A percentile compares a stretch with the other conserved stretches of the same genome.
Evolutionary conservation across 2,797 vertebrate genomes (phyloP).

Genomic region (Megalops cyprinoides): DNA sequence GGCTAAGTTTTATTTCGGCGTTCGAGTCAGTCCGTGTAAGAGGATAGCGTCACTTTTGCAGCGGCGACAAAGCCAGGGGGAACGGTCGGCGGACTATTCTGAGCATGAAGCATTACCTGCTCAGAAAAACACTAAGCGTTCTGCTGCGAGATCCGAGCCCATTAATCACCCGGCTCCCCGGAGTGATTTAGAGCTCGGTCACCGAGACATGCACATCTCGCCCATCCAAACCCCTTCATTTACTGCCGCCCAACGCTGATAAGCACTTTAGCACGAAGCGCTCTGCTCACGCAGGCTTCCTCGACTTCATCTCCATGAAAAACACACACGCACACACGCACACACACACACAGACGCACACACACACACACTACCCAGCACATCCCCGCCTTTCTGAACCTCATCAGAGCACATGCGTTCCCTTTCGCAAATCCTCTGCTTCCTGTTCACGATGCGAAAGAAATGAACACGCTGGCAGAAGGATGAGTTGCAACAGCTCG

Average conservation of each 20-base stretch:
- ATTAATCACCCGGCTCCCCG: slow-evolving; percentile 14
- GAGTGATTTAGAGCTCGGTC: slow-evolving; percentile 12
- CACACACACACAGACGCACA: no score
- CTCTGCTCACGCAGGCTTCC: neutral
- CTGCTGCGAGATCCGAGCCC: slow-evolving; percentile 15
- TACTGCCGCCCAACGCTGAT: slow-evolving; percentile 13
- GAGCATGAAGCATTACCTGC: slow-evolving; percentile 14
- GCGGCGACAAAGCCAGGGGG: neutral
- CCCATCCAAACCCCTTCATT: neutral
- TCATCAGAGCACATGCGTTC: neutral
- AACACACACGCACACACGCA: neutral
- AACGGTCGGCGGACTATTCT: slow-evolving; percentile 7
- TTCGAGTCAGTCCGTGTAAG: neutral
- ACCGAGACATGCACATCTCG: slow-evolving; percentile 19
- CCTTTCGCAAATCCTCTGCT: neutral
- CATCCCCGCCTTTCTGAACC: neutral
- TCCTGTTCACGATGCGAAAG: neutral
- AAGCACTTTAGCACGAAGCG: slow-evolving; percentile 4
- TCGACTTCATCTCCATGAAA: neutral
- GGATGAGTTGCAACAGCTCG: neutral
- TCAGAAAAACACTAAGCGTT: neutral
- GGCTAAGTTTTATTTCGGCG: neutral
- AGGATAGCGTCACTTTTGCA: neutral
- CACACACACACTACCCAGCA: neutral
- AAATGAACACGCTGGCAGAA: neutral